Base-by-base conservation (phyloP, 2,797 vertebrate genomes). In the Meriones psammophilus region DNA sequence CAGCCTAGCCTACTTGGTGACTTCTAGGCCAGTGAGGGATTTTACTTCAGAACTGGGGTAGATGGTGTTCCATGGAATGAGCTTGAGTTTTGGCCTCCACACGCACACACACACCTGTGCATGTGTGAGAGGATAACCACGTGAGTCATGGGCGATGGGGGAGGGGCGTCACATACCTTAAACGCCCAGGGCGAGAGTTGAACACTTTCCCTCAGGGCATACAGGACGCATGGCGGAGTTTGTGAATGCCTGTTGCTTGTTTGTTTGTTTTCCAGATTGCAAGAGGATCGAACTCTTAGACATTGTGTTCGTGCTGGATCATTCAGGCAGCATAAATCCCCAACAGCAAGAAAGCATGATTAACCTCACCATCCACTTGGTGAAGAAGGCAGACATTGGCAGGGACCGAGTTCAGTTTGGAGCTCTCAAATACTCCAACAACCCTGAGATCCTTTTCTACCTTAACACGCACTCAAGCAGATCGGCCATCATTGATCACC, bases 351-450 rank as follows among this genome's bases (percentile, higher is more conserved):
- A 93, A 14, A 88, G 85, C 69, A 98, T 98, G 98, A 98, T 98
- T 64, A 76, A 98, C 7, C 98, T 99, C 76, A 98, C 98, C 1
- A 56, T 96, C 73, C 92, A 97, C 6, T 56, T 98, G 91, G 98
- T 99, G 50, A 95, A 93, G 17, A 98, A 97, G 91, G 98, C 99
- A 0, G 60, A 97, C 0, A 97, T 99, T 3, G 98, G 98, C 1
- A 60, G 96, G 54, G 94, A 98, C 18, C 96, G 98, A 30, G 98
- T 99, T 54, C 99, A 98, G 10, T 89, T 99, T 26, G 99, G 99
- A 2, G 97, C 99, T 22, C 98, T 99, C 95, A 99, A 98, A 94
- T 99, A 99, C 96, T 99, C 99, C 80, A 60, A 95, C 0, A 0
- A 20, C 0, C 97, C 98, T 13, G n/a, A 91, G 18, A 85, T 98